Percentiles rank a stretch among this genome's conserved stretches.
phyloP scores from a whole-genome alignment of 2,888 invertebrate genomes.

The Microdon myrmicae region DNA sequence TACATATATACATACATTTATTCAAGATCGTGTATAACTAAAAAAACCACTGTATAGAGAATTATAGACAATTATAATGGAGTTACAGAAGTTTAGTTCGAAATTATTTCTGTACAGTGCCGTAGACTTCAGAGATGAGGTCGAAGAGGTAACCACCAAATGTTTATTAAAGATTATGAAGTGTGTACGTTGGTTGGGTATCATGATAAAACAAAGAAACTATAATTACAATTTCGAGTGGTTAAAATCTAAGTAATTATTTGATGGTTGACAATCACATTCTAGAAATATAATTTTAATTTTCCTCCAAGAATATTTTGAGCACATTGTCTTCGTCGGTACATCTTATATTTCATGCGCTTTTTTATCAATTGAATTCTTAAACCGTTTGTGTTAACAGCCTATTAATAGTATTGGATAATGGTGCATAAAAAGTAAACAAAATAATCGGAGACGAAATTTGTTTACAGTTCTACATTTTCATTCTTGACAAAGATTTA shows the following conservation, averaged over 20 bases:
- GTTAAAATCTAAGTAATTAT: neutral
- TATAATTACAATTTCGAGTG: neutral
- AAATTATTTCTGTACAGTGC: slow-evolving; percentile 84
- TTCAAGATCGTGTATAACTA: too few relatives aligned
- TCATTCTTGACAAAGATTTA: too few relatives aligned
- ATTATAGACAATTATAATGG: slow-evolving; percentile 22
- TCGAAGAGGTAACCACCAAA: slow-evolving; percentile 80
- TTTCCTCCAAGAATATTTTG: too few relatives aligned
- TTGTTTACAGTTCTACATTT: too few relatives aligned
- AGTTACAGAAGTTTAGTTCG: slow-evolving; percentile 24
- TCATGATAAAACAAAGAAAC: too few relatives aligned
- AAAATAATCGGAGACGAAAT: too few relatives aligned
- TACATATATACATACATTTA: neutral
- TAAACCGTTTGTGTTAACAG: too few relatives aligned
- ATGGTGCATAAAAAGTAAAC: too few relatives aligned
- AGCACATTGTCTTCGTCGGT: too few relatives aligned
- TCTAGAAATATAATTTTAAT: neutral
- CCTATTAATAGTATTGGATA: too few relatives aligned
- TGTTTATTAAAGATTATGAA: neutral
- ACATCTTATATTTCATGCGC: too few relatives aligned
- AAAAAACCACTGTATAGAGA: slow-evolving; percentile 1
- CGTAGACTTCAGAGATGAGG: slow-evolving; percentile 89
- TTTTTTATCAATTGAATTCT: too few relatives aligned
- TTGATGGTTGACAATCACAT: neutral
- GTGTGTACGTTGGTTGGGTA: neutral